phyloP scores from a whole-genome alignment of 1,140 invertebrate genomes.

The Leptinotarsa lineolata region DNA sequence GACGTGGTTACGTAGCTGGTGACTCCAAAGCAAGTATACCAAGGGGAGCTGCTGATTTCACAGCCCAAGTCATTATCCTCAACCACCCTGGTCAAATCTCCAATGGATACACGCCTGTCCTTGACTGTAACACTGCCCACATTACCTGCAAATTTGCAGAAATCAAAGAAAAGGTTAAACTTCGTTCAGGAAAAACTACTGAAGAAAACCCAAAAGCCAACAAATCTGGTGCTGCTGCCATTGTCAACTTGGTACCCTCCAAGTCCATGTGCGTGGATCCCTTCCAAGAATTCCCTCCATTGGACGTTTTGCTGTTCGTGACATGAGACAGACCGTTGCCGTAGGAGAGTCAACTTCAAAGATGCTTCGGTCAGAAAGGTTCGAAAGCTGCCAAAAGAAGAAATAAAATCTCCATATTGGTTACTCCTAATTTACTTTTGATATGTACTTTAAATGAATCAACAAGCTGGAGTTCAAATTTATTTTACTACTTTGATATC shows the following conservation, averaged over 20 bases:
- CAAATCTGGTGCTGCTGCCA: conserved; percentile 92
- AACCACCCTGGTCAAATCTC: conserved; percentile 93
- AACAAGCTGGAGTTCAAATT: background rate
- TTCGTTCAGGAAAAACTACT: conserved; percentile 85
- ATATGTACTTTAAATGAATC: background rate
- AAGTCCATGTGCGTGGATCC: conserved; percentile 97
- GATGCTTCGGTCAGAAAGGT: conserved; percentile 82
- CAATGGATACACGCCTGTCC: conserved; percentile 88
- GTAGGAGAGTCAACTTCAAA: conserved; percentile 85
- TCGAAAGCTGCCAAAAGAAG: conserved; percentile 94
- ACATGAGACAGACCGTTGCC: conserved; percentile 98
- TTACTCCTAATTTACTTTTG: background rate
- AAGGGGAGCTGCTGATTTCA: conserved; percentile 80
- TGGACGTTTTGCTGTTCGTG: conserved; percentile 96
- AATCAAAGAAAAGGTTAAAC: conserved; percentile 90
- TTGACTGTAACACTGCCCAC: conserved; percentile 94
- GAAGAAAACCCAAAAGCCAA: conserved; percentile 81
- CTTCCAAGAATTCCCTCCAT: conserved; percentile 96
- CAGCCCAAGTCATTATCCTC: conserved; percentile 87
- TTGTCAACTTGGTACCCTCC: conserved; percentile 86
- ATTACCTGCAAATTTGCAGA: conserved; percentile 93
- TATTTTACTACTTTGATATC: background rate
- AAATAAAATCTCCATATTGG: conserved; percentile 68
- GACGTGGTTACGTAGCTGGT: conserved; percentile 87
- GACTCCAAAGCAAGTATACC: conserved; percentile 89